These are phyloP conservation scores for Cryptus armator DNA, from an alignment of 2,888 invertebrate genomes.

Conservation along the genomic window DNA sequence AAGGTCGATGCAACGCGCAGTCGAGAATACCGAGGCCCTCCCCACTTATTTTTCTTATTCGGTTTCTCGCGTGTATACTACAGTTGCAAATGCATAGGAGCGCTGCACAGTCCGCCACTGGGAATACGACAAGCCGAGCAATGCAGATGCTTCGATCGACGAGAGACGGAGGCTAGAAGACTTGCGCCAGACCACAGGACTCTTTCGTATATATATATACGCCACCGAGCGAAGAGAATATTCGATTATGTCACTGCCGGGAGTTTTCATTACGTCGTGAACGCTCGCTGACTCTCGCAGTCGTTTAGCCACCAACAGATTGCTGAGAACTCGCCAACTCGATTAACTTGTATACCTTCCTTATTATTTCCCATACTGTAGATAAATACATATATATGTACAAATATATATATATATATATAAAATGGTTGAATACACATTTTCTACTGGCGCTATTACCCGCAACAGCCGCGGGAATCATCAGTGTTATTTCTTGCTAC, in stretches of 20 bases:
- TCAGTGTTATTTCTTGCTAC: conserved; percentile 11
- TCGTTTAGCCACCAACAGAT: conserved; percentile 35
- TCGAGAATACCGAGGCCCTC: conserved; percentile 20
- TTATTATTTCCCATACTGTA: conserved; percentile 47
- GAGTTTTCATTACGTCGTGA: conserved; percentile 58
- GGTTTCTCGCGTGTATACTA: conserved; percentile 1
- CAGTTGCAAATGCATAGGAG: background rate
- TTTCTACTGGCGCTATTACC: conserved; percentile 29
- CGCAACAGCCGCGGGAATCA: conserved; percentile 1
- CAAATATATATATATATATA: background rate
- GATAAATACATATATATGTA: conserved; percentile 2
- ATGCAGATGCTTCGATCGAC: conserved; percentile 47
- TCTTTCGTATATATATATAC: conserved; percentile 14
- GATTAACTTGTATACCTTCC: conserved; percentile 58
- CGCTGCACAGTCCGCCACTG: conserved; percentile 21
- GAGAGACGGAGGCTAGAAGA: conserved; percentile 25
- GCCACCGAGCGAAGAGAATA: conserved; percentile 29
- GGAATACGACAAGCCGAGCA: conserved; percentile 15
- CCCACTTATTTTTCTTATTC: conserved; percentile 23
- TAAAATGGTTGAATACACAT: conserved; percentile 13
- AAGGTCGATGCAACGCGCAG: conserved; percentile 58
- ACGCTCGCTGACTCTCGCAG: conserved; percentile 16
- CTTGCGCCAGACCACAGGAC: conserved; percentile 42
- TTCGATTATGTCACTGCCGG: conserved; percentile 62
- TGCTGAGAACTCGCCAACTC: conserved; percentile 58